A percentile compares a stretch with the other conserved stretches of the same genome.
phyloP scores from a whole-genome alignment of 2,113 vertebrate species.

The Cheilinus undulatus region DNA sequence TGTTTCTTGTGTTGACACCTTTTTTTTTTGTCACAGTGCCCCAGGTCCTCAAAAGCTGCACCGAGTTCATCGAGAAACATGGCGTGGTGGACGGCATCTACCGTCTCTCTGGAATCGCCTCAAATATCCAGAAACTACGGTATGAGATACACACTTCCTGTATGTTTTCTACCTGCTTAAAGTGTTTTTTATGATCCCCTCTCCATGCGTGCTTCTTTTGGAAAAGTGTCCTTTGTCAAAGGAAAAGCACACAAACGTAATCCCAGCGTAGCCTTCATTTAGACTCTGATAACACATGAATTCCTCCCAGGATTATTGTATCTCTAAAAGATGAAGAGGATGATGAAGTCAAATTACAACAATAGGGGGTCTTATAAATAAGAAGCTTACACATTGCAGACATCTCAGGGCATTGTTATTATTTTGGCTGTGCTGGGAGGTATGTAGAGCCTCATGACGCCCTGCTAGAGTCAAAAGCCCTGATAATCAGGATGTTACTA shows the following conservation, averaged over 20 bases:
- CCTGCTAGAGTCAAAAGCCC: no score
- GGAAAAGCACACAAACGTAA: background rate
- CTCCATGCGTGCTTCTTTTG: background rate
- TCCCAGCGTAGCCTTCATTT: background rate
- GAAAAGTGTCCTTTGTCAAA: background rate
- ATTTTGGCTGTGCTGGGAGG: no score
- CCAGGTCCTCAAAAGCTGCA: slow-evolving; percentile 99
- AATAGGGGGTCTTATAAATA: background rate
- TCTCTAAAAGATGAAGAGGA: background rate
- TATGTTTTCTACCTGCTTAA: background rate
- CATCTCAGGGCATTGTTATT: background rate
- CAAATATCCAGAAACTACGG: slow-evolving; percentile 98
- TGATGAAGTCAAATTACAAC: no score
- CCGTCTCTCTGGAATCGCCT: slow-evolving; percentile 96
- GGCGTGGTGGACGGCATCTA: slow-evolving; percentile 99
- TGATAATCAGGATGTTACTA: no score
- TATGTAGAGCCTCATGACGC: background rate
- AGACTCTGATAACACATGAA: background rate
- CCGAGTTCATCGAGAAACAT: slow-evolving; percentile 97
- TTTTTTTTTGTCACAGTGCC: slow-evolving; percentile 84
- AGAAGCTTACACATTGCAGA: background rate
- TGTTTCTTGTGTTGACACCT: background rate
- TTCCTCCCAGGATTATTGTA: slow-evolving; percentile 4
- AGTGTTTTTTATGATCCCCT: background rate
- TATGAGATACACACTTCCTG: slow-evolving; percentile 68